A percentile compares a stretch with the other conserved stretches of the same genome.
These are phyloP conservation scores for Pachymerium ferrugineum DNA, from an alignment of 2,888 invertebrate species.

Conservation along the genomic window DNA sequence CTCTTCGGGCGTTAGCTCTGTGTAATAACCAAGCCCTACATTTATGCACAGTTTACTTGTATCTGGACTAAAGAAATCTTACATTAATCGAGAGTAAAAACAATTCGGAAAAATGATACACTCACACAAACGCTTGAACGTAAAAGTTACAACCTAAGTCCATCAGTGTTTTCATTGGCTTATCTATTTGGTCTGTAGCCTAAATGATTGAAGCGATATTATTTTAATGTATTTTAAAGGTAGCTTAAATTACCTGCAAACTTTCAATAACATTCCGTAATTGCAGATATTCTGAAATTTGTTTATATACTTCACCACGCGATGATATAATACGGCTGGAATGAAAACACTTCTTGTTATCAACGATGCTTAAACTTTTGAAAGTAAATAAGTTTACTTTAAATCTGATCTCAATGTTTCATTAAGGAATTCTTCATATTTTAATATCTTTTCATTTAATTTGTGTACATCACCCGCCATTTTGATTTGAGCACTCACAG, in stretches of 20 bases:
- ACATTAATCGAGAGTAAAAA: too few relatives aligned
- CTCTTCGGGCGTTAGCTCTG: background rate
- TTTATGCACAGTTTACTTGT: background rate
- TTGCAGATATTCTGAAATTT: background rate
- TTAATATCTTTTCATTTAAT: background rate
- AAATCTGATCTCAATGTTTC: background rate
- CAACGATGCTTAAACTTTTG: background rate
- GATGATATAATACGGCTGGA: background rate
- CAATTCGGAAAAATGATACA: background rate
- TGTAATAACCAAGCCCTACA: background rate
- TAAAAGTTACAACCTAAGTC: background rate
- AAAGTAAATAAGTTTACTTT: background rate
- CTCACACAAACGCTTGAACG: background rate
- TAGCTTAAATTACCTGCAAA: background rate
- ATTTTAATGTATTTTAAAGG: background rate
- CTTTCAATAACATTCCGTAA: background rate
- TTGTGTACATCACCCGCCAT: background rate
- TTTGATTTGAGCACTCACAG: background rate
- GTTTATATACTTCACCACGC: background rate
- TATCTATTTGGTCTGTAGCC: background rate
- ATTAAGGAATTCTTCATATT: background rate
- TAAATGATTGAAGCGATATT: background rate
- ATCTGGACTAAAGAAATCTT: constrained; percentile 16
- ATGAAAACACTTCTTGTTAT: background rate
- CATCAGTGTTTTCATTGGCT: background rate